Conservation (phyloP, 2,113 vertebrate species). For the Pongo pygmaeus region DNA sequence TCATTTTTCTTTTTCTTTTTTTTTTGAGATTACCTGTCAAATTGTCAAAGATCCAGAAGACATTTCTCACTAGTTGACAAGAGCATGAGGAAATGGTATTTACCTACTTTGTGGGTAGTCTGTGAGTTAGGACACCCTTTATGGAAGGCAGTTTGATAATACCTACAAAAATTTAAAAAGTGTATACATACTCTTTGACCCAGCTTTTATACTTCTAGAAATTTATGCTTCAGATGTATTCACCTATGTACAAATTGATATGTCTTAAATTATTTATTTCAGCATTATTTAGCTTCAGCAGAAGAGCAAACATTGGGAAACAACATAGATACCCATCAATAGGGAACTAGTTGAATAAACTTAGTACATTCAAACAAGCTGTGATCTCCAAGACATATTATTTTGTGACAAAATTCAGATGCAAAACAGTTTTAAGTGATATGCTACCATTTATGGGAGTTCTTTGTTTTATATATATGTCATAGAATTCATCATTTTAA, state of each 20-base stretch:
- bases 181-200: not conserved
- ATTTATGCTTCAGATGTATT: not conserved
- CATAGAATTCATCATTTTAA: not conserved
- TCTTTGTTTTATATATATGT: not conserved
- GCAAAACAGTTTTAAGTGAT: not conserved
- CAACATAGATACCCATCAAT: not conserved
- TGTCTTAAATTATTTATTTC: slow-evolving; percentile 8
- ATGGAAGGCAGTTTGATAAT: slow-evolving; percentile 14
- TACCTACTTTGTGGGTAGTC: not conserved
- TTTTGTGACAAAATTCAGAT: slow-evolving; percentile 18
- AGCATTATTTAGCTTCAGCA: not conserved
- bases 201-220: slow-evolving; percentile 9
- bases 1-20: no score
- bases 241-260: not conserved
- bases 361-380: not conserved
- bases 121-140: not conserved
- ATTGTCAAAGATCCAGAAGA: not conserved
- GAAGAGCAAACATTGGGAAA: slow-evolving; percentile 25
- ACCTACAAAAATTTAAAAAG: not conserved
- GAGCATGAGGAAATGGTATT: not conserved
- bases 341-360: slow-evolving; percentile 9
- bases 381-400: not conserved
- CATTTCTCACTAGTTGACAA: slow-evolving; percentile 9
- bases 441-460: not conserved
- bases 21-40: not conserved